Percentiles rank a stretch among this genome's conserved stretches.
Conservation (phyloP, 2,888 invertebrate genomes). For the Zelleria hepariella region DNA sequence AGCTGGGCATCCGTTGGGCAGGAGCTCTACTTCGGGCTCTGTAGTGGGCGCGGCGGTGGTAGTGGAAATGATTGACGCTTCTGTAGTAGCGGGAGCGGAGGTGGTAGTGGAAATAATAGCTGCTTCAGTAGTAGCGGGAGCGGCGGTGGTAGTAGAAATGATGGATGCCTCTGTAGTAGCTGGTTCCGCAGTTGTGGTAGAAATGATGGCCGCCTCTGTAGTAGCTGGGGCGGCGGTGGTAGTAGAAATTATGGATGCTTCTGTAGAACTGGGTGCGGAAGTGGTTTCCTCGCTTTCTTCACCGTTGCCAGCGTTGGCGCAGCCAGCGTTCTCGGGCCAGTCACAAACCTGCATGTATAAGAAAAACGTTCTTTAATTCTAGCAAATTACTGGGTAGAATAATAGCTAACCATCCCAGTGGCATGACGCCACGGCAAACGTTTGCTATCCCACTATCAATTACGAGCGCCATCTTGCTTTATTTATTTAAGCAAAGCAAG, state of each 20-base stretch:
- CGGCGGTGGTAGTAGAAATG: slow-evolving; percentile 11
- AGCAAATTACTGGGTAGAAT: no score
- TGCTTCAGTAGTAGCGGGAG: background rate
- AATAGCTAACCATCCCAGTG: no score
- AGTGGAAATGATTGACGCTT: background rate
- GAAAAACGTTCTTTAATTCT: background rate
- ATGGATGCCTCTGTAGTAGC: background rate
- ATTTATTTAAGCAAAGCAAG: no score
- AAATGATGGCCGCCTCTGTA: background rate
- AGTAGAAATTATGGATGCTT: no score
- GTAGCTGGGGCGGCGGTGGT: no score
- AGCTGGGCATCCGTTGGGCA: slow-evolving; percentile 14
- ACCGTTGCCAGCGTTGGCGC: background rate
- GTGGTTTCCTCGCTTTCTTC: background rate
- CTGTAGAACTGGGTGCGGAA: background rate
- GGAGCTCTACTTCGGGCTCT: slow-evolving; percentile 5
- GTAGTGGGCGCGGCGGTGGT: background rate
- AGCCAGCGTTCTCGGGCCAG: slow-evolving; percentile 2
- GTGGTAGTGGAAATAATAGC: background rate
- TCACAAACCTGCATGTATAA: background rate
- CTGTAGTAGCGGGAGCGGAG: background rate
- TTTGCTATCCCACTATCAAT: no score
- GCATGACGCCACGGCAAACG: no score
- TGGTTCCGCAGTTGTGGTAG: background rate
- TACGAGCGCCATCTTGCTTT: no score